A percentile compares a stretch with the other conserved stretches of the same genome.
These are phyloP conservation scores for Orthosia gothica DNA, from an alignment of 2,888 invertebrate species.

Conservation along the genomic window DNA sequence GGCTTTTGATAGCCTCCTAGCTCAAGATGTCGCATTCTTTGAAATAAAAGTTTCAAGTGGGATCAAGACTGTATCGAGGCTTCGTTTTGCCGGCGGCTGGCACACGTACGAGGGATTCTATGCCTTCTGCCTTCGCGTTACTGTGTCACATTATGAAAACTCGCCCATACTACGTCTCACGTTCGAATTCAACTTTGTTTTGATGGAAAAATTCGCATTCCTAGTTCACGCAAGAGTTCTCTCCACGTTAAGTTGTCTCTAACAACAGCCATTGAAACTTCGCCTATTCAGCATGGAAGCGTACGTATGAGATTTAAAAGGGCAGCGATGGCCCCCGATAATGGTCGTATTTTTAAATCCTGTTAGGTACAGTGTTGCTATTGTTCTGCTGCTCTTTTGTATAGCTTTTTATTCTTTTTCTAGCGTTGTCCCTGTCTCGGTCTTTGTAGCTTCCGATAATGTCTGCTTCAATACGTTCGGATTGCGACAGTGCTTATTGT, in stretches of 20 bases:
- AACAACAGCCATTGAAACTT: constrained; percentile 82
- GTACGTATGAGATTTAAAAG: constrained; percentile 58
- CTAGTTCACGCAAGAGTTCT: constrained; percentile 81
- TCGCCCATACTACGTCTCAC: constrained; percentile 62
- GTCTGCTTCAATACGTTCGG: neutral
- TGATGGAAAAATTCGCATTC: constrained; percentile 79
- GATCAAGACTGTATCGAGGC: constrained; percentile 74
- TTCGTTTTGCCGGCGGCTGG: constrained; percentile 59
- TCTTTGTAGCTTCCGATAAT: constrained; percentile 12
- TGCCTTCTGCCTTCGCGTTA: constrained; percentile 69
- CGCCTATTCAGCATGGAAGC: constrained; percentile 70
- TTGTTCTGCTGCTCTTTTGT: constrained; percentile 37
- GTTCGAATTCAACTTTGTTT: constrained; percentile 74
- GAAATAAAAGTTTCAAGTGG: constrained; percentile 82
- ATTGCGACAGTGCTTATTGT: neutral
- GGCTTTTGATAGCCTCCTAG: constrained; percentile 70
- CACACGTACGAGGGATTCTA: constrained; percentile 63
- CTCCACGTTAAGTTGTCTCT: constrained; percentile 78
- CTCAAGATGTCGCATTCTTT: constrained; percentile 70
- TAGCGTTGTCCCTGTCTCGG: constrained; percentile 15
- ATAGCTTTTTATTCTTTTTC: constrained; percentile 28
- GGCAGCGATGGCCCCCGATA: constrained; percentile 41
- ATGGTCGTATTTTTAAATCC: constrained; percentile 44
- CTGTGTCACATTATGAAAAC: constrained; percentile 55
- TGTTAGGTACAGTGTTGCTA: constrained; percentile 30